Evolutionary conservation across 35 echinoderm and acorn worm species (phyloP), one percentile per base, ranked within the genome.

Genomic region (Stichopus chloronotus): DNA sequence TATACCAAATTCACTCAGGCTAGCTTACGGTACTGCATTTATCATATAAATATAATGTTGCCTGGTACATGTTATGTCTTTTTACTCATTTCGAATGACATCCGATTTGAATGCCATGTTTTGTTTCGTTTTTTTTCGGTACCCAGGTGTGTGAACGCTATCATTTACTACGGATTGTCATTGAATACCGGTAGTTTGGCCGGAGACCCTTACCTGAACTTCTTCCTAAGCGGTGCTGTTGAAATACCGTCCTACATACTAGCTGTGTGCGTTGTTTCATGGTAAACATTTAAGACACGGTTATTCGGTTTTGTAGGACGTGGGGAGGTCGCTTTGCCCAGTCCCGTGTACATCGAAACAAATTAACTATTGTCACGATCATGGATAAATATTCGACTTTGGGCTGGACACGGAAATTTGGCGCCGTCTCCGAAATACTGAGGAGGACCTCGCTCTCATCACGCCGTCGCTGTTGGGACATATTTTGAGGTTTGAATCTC

Each of bases 121-220:
- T 43, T 84, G 30, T 23, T 88, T 19, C n/a, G 57, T 83, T 57
- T 92, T 86, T 94, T 43, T 43, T 43, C 3, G 0, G 30, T 43
- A 43, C 30, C 30, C 71, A 98, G 96, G 94, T 95, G 91, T 78
- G 94, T 96, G 13, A 96, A 96, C 77, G 86, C 69, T n/a, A 63
- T 98, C 6, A 81, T 95, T 56, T 98, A 98, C 90, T 98, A 96
- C 87, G 94, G 96, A 9, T 79, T 98, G 1, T 98, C 96, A 65
- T 84, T 98, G 8, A 96, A 96, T 57, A 95, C 96, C 5, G 93
- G 85, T 23, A 93, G 91, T 63, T 72, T 98, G 78, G 94, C 94
- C 16, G 94, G 94, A 12, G 93, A 98, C 79, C 94, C 96, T 2
- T 98, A 98, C 78, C 86, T 98, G 0, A 98, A 98, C 90, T 97